Evolutionary conservation across 1,140 invertebrate species (phyloP).

Genomic region (Apis cerana): DNA sequence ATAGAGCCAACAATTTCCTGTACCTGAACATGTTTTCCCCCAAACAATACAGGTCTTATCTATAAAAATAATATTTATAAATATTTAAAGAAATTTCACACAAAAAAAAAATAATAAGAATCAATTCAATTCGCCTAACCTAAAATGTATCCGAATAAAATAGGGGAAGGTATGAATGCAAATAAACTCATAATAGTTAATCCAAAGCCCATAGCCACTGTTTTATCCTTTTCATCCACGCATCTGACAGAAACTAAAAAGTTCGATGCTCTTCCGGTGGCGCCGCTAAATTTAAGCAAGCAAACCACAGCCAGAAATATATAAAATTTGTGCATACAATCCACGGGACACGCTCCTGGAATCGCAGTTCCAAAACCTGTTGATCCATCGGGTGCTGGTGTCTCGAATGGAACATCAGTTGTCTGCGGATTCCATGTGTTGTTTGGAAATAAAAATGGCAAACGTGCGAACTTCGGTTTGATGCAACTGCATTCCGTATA

Average conservation of each 20-base stretch:
- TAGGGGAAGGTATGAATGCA: slow-evolving; percentile 87
- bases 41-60: slow-evolving; percentile 87
- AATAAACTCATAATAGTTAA: slow-evolving; percentile 86
- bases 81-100: too few relatives aligned
- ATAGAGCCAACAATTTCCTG: slow-evolving; percentile 89
- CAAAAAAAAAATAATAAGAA: neutral
- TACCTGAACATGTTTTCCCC: slow-evolving; percentile 88
- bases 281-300: slow-evolving; percentile 85
- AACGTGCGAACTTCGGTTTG: slow-evolving; percentile 61
- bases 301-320: slow-evolving; percentile 86
- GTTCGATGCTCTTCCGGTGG: slow-evolving; percentile 86
- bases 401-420: slow-evolving; percentile 52
- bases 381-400: slow-evolving; percentile 25
- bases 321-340: slow-evolving; percentile 85
- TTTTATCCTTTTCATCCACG: slow-evolving; percentile 87
- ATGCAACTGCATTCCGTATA: slow-evolving; percentile 83
- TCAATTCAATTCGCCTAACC: slow-evolving; percentile 78
- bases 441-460: slow-evolving; percentile 58
- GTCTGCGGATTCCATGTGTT: slow-evolving; percentile 35
- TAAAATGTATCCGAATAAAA: slow-evolving; percentile 87
- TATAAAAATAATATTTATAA: slow-evolving; percentile 67
- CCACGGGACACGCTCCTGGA: slow-evolving; percentile 85
- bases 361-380: slow-evolving; percentile 78
- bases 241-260: slow-evolving; percentile 87
- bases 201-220: slow-evolving; percentile 86